Evolutionary conservation across 2,113 vertebrate genomes (phyloP).

Genomic region (Eulacestoma nigropectus): DNA sequence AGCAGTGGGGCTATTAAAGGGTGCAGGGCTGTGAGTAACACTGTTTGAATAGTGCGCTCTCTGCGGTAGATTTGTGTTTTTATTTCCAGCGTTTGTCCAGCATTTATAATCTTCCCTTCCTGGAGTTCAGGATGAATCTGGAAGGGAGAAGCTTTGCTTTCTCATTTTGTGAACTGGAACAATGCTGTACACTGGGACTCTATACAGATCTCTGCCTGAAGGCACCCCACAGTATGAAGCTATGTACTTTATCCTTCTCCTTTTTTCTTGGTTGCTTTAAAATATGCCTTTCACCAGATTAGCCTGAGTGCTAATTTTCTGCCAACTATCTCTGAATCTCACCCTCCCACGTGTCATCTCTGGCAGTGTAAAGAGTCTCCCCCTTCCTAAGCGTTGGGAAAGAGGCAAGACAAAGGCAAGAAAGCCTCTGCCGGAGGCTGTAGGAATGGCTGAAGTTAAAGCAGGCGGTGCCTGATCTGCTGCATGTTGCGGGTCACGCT

Average conservation of each 20-base stretch:
- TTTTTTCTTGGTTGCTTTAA: not conserved
- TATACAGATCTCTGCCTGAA: not conserved
- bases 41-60: not conserved
- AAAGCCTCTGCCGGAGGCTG: not conserved
- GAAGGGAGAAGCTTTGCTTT: not conserved
- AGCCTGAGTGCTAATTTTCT: not conserved
- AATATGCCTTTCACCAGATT: not conserved
- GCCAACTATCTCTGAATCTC: not conserved
- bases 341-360: not conserved
- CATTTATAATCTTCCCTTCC: not conserved
- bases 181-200: not conserved
- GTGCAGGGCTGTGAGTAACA: not conserved
- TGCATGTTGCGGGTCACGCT: not conserved
- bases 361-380: not conserved
- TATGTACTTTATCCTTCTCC: not conserved
- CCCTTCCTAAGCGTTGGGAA: not conserved
- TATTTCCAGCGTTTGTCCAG: not conserved
- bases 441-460: not conserved
- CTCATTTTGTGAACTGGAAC: not conserved
- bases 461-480: not conserved
- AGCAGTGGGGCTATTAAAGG: not conserved
- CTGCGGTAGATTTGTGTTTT: not conserved
- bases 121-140: not conserved
- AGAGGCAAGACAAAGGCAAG: not conserved
- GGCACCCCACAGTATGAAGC: fast-evolving